Percentiles rank a stretch among this genome's conserved stretches.
Evolutionary conservation across 2,113 vertebrate genomes (phyloP).

Genomic region (Aplodontia rufa): DNA sequence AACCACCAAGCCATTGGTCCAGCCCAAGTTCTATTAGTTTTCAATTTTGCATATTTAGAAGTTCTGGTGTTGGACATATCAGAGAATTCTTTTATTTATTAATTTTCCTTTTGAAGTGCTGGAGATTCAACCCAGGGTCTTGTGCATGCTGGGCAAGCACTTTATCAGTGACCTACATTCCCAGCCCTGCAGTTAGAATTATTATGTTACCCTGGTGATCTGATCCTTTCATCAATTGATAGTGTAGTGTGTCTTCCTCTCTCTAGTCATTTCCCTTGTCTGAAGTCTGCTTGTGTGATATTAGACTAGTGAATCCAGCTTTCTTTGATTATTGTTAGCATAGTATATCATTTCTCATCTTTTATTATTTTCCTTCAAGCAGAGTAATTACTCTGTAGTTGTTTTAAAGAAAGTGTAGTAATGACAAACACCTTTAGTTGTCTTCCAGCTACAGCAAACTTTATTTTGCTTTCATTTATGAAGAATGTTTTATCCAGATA

Average conservation of each 20-base stretch:
- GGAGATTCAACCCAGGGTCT: too few relatives aligned
- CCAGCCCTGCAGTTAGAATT: background rate
- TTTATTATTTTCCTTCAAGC: background rate
- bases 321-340: background rate
- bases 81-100: too few relatives aligned
- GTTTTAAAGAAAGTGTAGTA: background rate
- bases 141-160: too few relatives aligned
- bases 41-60: background rate
- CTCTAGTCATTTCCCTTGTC: background rate
- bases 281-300: background rate
- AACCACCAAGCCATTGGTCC: too few relatives aligned
- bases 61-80: background rate
- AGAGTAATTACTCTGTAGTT: background rate
- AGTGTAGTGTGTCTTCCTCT: accelerated
- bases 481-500: background rate
- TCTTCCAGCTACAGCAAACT: background rate
- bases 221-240: background rate
- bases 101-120: too few relatives aligned
- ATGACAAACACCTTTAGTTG: background rate
- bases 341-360: background rate
- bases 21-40: background rate
- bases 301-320: background rate
- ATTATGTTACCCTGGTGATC: background rate
- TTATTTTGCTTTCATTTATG: background rate
- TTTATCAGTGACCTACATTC: too few relatives aligned